Conservation (phyloP, 2,888 invertebrate genomes). For the Mechanitis mazaeus region DNA sequence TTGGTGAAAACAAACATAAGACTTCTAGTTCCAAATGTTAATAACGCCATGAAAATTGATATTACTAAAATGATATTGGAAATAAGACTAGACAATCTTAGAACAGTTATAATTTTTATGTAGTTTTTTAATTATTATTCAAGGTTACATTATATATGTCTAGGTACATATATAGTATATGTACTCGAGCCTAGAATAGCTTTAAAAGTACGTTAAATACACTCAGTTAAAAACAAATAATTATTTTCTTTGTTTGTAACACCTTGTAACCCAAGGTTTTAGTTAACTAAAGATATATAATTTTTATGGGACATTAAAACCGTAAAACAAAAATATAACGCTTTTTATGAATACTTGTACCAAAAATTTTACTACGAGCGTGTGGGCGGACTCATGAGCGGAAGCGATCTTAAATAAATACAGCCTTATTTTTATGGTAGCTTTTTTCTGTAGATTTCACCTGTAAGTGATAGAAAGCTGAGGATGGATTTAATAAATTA, state of each 20-base stretch:
- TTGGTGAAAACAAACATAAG: too few species aligned
- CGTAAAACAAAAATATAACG: slow-evolving; percentile 60
- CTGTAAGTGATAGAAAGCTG: background rate
- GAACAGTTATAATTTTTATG: too few species aligned
- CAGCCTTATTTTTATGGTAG: background rate
- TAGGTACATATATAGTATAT: too few species aligned
- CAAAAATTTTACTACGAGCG: slow-evolving; percentile 52
- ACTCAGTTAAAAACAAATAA: slow-evolving; percentile 26
- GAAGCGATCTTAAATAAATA: background rate
- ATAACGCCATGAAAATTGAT: too few species aligned
- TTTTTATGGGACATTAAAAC: slow-evolving; percentile 54
- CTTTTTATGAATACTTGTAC: slow-evolving; percentile 61
- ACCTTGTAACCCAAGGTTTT: slow-evolving; percentile 31
- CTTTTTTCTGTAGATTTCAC: background rate
- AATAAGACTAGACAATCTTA: too few species aligned
- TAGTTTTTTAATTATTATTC: too few species aligned
- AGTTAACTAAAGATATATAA: slow-evolving; percentile 41
- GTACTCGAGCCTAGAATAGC: too few species aligned
- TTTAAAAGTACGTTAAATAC: background rate
- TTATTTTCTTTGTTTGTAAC: slow-evolving; percentile 13
- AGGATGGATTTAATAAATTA: background rate
- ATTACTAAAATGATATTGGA: too few species aligned
- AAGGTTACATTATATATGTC: too few species aligned
- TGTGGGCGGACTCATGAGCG: slow-evolving; percentile 32
- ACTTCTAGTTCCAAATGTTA: too few species aligned